Base-by-base conservation (phyloP, 2,888 invertebrate species). In the Craniophora ligustri region DNA sequence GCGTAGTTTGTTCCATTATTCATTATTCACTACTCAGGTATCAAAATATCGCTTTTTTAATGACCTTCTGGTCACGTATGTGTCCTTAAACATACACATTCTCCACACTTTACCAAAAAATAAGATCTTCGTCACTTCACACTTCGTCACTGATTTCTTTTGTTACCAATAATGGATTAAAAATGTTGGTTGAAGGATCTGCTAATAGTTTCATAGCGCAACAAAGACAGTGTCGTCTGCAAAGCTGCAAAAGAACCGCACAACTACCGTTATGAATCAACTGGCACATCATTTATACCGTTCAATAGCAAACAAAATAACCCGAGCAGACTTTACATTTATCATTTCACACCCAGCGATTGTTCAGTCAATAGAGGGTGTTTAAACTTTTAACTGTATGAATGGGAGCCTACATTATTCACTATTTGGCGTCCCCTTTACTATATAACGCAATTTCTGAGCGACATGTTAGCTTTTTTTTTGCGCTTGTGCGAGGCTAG, bases 341-440 rank as follows among this genome's bases (percentile, higher is more conserved):
- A 87, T 90, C 89, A 89, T 87, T 65, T 81, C 79, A 74, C 82
- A 79, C 84, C 81, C 82, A 76, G 69, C 85, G 66, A 86, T 84
- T 86, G 86, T 78, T 84, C 83, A 85, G 76, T 88, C 87, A 88
- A 91, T 88, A 87, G 84, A 86, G 87, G 89, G 88, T 81, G 84
- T 90, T 89, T 87, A 90, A 88, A 88, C 82, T 88, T 89, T 89
- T 84, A 86, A 87, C 88, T 84, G 82, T 82, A 83, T 82, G 86
- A 86, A 86, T 85, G 84, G 82, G 84, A 82, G 81, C 81, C 79
- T 85, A 79, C 84, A 89, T 91, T 89, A 91, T 91, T 90, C 87
- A 89, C 86, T 87, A 85, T 89, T 86, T 83, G 81, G 79, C 54
- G 75, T 75, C 81, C 87, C 88, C 89, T 85, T 79, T 46, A 50